Base-by-base conservation (phyloP, 2,888 invertebrate species). In the Netelia melanura region DNA sequence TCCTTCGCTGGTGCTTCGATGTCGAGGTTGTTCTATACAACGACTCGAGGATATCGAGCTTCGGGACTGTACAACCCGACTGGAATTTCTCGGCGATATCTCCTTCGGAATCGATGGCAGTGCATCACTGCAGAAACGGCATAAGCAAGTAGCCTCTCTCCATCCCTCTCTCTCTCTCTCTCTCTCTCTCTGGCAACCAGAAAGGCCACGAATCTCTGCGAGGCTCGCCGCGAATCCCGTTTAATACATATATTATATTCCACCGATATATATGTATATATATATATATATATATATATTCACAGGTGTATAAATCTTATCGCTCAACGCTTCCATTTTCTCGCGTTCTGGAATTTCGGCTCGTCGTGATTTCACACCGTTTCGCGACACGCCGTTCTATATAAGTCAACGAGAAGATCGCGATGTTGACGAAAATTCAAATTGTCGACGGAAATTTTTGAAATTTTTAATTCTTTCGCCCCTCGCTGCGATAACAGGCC, bases 1-100 rank as follows among this genome's bases (percentile, higher is more conserved):
- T 65, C 17, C 71, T 75, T n/a, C 54, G 38, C 38, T 6, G 38
- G 38, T 52, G 65, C 71, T 58, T 21, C 23, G 61, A 56, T 64
- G 10, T 61, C 9, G 23, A 52, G 67, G 52, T 65, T 74, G 64
- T 81, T 70, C 78, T 71, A 64, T 44, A 58, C 61, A 71, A 38
- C 76, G 54, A 43, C 70, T 75, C 65, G 78, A 80, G 76, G 65
- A 38, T 75, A 82, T 79, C 76, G 71, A 48, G 48, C 71, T 81
- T 70, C 56, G 70, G 23, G 65, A 82, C 52, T 67, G 79, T 75
- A 79, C 81, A 79, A 80, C 38, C 38, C 75, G 80, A 61, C 43
- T 30, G 84, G 81, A 81, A 84, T 84, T 10, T 77, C 81, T 43
- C 30, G 9, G 77, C 14, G 58, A 81, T 68, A 56, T 81, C 81